Base-by-base conservation (phyloP, 1,140 invertebrate genomes). In the Neodiprion pinetum region DNA sequence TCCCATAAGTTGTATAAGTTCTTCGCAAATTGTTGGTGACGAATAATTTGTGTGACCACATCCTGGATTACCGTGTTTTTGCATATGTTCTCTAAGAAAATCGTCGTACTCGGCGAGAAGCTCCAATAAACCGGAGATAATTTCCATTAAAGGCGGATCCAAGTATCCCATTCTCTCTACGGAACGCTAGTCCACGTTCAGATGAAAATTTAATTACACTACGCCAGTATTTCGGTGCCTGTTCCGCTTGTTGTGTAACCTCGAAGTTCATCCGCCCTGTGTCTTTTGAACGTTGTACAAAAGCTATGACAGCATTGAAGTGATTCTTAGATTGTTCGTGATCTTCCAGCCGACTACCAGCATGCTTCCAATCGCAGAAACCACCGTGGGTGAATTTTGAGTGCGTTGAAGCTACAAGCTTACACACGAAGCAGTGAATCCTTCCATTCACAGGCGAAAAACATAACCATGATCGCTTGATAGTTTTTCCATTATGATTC, bases 281-380 rank as follows among this genome's bases (percentile, higher is more conserved):
- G 70, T 77, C 14, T 76, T 78, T 74, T 47, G 48, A 74, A 48
- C 40, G 61, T 53, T 50, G 66, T 77, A 72, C 47, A 17, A 65
- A 70, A 10, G 40, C 53, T 48, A 71, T 70, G 17, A 77, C 69
- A 71, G 70, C 68, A 73, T 74, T 74, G 48, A 70, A n/a, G 70
- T 77, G 61, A 53, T 73, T 50, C 65, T 77, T 77, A 53, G 75
- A 72, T 61, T 50, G 74, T 70, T 78, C 77, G 23, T 77, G 72
- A 14, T 77, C 75, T 61, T 71, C 47, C 48, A 78, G 48, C 71
- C 71, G 67, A 69, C 72, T 23, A 73, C 21, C 28, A 73, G 72
- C 73, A 70, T 77, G 72, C 66, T 78, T 78, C 75, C 77, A 75
- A 74, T 78, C 75, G 71, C 72, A 74, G 71, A 53, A 78, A 48